These are phyloP conservation scores for Rhinoptilus africanus DNA, from an alignment of 2,113 vertebrate genomes.

Conservation along the genomic window DNA sequence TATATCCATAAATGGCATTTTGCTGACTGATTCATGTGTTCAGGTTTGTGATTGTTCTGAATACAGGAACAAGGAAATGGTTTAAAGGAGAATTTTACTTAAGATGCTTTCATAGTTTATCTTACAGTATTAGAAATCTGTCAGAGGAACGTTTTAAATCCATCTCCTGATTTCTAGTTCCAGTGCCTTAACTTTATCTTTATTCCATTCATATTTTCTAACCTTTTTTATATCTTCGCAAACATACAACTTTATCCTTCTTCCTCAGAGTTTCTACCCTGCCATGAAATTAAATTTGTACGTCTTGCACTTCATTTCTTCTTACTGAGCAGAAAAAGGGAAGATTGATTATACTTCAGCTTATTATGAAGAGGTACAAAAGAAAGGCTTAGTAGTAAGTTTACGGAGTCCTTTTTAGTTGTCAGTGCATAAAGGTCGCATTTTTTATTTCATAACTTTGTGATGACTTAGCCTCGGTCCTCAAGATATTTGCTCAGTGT, in stretches of 20 bases:
- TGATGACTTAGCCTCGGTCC: background rate
- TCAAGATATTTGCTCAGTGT: background rate
- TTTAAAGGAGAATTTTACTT: background rate
- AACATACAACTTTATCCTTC: background rate
- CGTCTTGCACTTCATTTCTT: background rate
- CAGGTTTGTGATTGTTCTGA: background rate
- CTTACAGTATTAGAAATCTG: background rate
- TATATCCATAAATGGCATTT: background rate
- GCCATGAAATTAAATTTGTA: background rate
- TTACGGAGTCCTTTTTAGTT: background rate
- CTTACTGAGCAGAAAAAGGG: background rate
- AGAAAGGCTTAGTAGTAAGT: background rate
- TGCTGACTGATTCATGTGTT: background rate
- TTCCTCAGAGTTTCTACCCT: background rate
- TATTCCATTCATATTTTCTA: background rate
- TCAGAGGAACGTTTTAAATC: background rate
- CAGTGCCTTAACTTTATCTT: background rate
- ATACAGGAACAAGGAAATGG: background rate
- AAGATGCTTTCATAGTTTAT: background rate
- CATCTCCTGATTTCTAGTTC: background rate
- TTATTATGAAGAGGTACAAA: background rate
- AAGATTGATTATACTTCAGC: background rate
- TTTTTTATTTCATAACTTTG: background rate
- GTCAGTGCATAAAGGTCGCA: rapidly evolving
- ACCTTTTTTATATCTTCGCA: background rate